phyloP scores from a whole-genome alignment of 2,113 vertebrate species.

The Peromyscus polionotus region DNA sequence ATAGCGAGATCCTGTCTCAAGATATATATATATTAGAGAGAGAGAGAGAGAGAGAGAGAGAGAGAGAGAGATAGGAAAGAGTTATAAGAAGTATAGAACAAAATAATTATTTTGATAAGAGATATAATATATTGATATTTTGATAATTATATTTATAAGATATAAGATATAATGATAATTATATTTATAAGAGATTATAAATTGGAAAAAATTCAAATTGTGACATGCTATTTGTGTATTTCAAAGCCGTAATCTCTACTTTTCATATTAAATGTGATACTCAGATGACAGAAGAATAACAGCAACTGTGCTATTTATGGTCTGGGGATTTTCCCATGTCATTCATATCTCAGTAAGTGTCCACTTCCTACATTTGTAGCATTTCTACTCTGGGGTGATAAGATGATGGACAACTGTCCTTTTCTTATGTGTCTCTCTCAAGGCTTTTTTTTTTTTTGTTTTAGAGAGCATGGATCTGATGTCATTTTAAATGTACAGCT shows the following conservation, averaged over 20 bases:
- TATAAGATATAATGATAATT: no score
- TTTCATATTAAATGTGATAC: background rate
- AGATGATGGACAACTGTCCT: conserved; percentile 78
- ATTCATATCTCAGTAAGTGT: conserved; percentile 72
- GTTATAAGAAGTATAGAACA: background rate
- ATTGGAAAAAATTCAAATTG: conserved; percentile 42
- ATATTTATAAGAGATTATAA: background rate
- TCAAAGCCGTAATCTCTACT: conserved; percentile 36
- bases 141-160: no score
- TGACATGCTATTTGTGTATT: background rate
- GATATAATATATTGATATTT: no score
- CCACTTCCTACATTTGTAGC: conserved; percentile 72
- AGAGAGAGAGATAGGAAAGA: background rate
- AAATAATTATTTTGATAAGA: no score
- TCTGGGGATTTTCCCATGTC: conserved; percentile 57
- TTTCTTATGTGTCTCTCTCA: conserved; percentile 82
- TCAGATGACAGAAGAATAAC: conserved; percentile 52
- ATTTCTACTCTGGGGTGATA: conserved; percentile 77
- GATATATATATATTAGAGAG: background rate
- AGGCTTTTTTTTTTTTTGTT: conserved; percentile 84
- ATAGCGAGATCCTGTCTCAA: background rate
- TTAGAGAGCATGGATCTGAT: conserved; percentile 91
- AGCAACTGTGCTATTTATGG: conserved; percentile 55
- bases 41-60: rapidly evolving
- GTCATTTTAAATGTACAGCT: conserved; percentile 97